Base-by-base conservation (phyloP, 2,888 invertebrate species). In the Yponomeuta malinellus region DNA sequence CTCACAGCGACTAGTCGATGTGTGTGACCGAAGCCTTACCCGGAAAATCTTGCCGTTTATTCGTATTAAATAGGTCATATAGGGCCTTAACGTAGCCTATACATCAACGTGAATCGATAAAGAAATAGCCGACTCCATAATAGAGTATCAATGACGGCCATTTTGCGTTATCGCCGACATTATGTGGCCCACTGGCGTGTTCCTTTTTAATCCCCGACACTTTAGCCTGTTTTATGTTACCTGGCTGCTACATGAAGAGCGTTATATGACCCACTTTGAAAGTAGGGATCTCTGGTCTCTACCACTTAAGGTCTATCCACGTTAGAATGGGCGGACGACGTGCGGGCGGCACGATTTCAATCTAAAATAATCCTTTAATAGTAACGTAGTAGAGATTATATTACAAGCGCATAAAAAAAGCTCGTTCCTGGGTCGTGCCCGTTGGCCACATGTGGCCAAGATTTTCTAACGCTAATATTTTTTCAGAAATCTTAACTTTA, bases 61-160 rank as follows among this genome's bases (percentile, higher is more conserved):
- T 70, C 63, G 67, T 79, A 83, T 82, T 84, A 80, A 82, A 84
- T 85, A 83, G 80, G 81, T 79, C 79, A 82, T 83, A 83, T 82
- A 80, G 79, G 78, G 33, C 48, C 75, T 78, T 83, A 81, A 84
- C 82, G 81, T 79, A 71, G 48, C 71, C 78, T 75, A 80, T 86
- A 83, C 80, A 84, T 80, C 77, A 77, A 72, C 37, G 48, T 74
- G 72, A 75, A 75, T 75, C 77, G 80, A 83, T 84, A 84, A 82
- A 85, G 83, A 81, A 81, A 80, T 79, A 78, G 75, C 78, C 76
- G 74, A 74, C 72, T 75, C 79, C 75, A 78, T 80, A 81, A 79
- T 78, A 74, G 73, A 75, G 75, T 80, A 81, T 78, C 78, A 75
- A 79, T 79, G 76, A 73, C 70, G 72, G 76, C 76, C 77, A 81